A percentile compares a stretch with the other conserved stretches of the same genome.
Conservation (phyloP, 2,113 vertebrate species). For the Tychaedon coryphoeus region DNA sequence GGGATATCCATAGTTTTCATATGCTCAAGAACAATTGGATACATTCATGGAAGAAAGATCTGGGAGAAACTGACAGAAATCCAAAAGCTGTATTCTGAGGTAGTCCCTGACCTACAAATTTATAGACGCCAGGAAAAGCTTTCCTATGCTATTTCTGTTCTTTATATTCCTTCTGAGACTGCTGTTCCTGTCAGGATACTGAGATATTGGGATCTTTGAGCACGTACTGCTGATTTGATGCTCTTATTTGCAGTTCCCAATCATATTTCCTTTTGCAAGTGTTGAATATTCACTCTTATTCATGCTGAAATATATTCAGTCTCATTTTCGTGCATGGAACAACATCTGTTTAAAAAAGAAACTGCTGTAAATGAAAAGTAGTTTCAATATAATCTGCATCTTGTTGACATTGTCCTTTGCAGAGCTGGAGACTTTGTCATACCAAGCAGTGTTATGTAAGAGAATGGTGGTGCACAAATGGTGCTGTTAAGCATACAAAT, state of each 20-base stretch:
- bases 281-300: background rate
- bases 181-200: background rate
- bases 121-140: background rate
- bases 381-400: background rate
- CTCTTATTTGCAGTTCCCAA: background rate
- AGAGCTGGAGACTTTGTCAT: background rate
- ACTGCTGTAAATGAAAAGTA: background rate
- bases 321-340: background rate
- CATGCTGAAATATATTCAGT: background rate
- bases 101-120: background rate
- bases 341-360: background rate
- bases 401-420: background rate
- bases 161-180: background rate
- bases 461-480: background rate
- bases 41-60: background rate
- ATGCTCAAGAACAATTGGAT: background rate
- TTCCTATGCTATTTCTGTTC: background rate
- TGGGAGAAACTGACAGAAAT: background rate
- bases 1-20: background rate
- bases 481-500: background rate
- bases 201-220: background rate
- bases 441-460: background rate
- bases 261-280: background rate
- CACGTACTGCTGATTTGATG: rapidly evolving
- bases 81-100: background rate